These are phyloP conservation scores for Limanda limanda DNA, from an alignment of 2,113 vertebrate genomes.

Conservation along the genomic window DNA sequence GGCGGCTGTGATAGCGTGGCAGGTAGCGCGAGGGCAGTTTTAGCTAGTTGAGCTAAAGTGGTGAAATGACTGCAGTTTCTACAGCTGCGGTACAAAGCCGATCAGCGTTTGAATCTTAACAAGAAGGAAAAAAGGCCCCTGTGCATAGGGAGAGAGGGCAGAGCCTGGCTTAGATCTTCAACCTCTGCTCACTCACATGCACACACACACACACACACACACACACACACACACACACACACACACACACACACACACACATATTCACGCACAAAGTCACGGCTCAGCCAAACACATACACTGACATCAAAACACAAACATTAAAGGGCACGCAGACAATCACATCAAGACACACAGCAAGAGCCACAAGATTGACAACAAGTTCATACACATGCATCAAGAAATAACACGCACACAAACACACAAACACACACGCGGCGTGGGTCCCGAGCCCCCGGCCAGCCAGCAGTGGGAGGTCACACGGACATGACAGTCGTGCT, in stretches of 20 bases:
- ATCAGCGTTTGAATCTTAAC: conserved; percentile 79
- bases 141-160: conserved; percentile 76
- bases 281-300: conserved; percentile 65
- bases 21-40: conserved; percentile 43
- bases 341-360: conserved; percentile 77
- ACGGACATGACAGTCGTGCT: conserved; percentile 78
- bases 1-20: conserved; percentile 37
- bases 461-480: conserved; percentile 83
- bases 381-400: conserved; percentile 72
- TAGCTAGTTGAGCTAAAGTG: conserved; percentile 66
- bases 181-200: conserved; percentile 51
- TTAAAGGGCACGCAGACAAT: conserved; percentile 79
- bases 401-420: conserved; percentile 61
- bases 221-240: conserved; percentile 25
- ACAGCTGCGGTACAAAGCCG: conserved; percentile 78
- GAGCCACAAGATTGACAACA: conserved; percentile 75
- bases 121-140: conserved; percentile 74
- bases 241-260: conserved; percentile 28
- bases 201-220: conserved; percentile 27
- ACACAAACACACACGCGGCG: conserved; percentile 54
- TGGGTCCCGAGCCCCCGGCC: conserved; percentile 68
- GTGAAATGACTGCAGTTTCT: conserved; percentile 67
- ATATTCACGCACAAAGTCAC: conserved; percentile 30
- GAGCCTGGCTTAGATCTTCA: conserved; percentile 76
- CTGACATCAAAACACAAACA: conserved; percentile 75